Percentiles rank a stretch among this genome's conserved stretches.
These are phyloP conservation scores for Microplitis deprimator DNA, from an alignment of 2,888 invertebrate genomes.

Conservation along the genomic window DNA sequence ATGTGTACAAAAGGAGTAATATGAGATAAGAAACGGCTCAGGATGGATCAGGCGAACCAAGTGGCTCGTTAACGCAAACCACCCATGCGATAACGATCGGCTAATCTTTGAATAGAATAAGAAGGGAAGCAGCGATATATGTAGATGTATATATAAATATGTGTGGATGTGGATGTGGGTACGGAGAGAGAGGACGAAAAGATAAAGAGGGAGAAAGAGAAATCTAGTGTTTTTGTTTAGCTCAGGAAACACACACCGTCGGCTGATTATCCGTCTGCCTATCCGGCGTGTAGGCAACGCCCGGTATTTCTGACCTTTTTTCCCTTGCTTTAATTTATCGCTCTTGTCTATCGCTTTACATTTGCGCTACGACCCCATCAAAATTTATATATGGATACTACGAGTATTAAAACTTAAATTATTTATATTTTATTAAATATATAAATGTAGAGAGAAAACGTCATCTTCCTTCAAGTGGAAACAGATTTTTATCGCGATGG, in stretches of 20 bases:
- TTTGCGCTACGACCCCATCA: conserved; percentile 41
- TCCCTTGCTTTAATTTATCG: conserved; percentile 40
- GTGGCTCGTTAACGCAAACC: conserved; percentile 66
- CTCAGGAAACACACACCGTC: conserved; percentile 41
- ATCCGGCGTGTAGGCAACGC: conserved; percentile 44
- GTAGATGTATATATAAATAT: background rate
- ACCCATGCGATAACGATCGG: conserved; percentile 65
- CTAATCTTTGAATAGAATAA: conserved; percentile 58
- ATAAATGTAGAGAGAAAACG: background rate
- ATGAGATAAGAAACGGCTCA: conserved; percentile 42
- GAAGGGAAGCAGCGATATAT: conserved; percentile 6
- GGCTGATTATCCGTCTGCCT: conserved; percentile 45
- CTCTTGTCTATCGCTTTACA: conserved; percentile 44
- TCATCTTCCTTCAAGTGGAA: conserved; percentile 1
- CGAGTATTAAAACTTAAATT: background rate
- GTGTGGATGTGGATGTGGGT: background rate
- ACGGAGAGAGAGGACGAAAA: conserved; percentile 4
- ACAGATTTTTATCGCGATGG: conserved; percentile 28
- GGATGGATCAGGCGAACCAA: conserved; percentile 48
- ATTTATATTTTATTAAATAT: background rate
- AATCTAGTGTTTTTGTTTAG: conserved; percentile 30
- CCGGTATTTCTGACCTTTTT: conserved; percentile 34
- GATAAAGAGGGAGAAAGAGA: conserved; percentile 15
- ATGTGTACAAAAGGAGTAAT: conserved; percentile 24
- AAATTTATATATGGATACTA: conserved; percentile 28